Conservation (phyloP, 2,113 vertebrate species). For the Cyprinodon tularosa region DNA sequence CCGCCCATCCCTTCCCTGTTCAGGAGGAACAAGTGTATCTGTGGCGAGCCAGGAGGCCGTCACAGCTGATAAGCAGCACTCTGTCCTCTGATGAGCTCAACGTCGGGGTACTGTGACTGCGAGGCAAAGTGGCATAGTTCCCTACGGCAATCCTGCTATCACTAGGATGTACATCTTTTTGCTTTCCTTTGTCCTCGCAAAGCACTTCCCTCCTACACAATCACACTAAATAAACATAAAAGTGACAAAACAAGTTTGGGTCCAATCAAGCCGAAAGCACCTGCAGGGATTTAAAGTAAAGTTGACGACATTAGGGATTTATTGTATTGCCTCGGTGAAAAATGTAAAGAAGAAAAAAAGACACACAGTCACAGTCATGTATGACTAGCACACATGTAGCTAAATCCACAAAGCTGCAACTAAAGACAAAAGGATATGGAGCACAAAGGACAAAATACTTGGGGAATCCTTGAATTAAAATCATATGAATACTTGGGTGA, state of each 20-base stretch:
- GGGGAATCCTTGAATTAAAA: slow-evolving; percentile 48
- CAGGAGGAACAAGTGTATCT: slow-evolving; percentile 52
- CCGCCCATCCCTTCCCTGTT: slow-evolving; percentile 18
- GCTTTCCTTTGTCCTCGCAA: slow-evolving; percentile 42
- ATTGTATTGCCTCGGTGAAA: slow-evolving; percentile 23
- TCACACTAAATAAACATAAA: slow-evolving; percentile 41
- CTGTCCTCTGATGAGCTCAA: slow-evolving; percentile 48
- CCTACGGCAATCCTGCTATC: slow-evolving; percentile 36
- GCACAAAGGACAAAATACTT: slow-evolving; percentile 45
- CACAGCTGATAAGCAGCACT: slow-evolving; percentile 59
- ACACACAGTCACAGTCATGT: slow-evolving; percentile 28
- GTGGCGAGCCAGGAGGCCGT: slow-evolving; percentile 24
- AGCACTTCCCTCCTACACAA: slow-evolving; percentile 25
- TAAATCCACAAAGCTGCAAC: slow-evolving; percentile 18
- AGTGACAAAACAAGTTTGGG: slow-evolving; percentile 39
- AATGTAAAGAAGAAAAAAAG: slow-evolving; percentile 24
- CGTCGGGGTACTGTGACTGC: slow-evolving; percentile 27
- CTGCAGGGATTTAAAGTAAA: slow-evolving; percentile 69
- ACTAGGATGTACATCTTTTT: slow-evolving; percentile 11
- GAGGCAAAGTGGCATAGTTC: slow-evolving; percentile 47
- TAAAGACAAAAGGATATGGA: slow-evolving; percentile 22
- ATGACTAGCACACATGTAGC: slow-evolving; percentile 17
- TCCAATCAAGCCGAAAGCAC: slow-evolving; percentile 67
- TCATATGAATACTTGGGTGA: slow-evolving; percentile 61
- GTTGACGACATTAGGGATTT: slow-evolving; percentile 64